These are phyloP conservation scores for Lasioglossum lativentre DNA, from an alignment of 2,888 invertebrate species.

Conservation along the genomic window DNA sequence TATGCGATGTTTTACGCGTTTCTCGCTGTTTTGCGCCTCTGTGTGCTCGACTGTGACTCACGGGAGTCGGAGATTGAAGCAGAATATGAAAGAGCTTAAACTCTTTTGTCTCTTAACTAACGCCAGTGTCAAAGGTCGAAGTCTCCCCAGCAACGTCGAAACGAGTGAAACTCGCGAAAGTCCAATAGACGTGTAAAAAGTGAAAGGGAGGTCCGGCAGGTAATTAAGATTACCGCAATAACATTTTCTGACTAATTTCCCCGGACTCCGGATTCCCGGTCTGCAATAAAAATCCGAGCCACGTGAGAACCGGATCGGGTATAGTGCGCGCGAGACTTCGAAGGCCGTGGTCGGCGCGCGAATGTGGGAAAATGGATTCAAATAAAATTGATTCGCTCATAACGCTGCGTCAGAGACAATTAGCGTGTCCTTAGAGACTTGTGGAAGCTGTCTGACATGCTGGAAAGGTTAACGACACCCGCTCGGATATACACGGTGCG, in stretches of 20 bases:
- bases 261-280: neutral
- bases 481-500: neutral
- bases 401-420: conserved; percentile 1
- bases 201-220: neutral
- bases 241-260: neutral
- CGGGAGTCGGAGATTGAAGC: too few species aligned
- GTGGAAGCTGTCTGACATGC: neutral
- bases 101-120: neutral
- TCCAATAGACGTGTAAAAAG: neutral
- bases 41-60: too few species aligned
- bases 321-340: neutral
- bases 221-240: neutral
- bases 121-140: too few species aligned
- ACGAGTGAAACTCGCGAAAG: too few species aligned
- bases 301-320: conserved; percentile 3
- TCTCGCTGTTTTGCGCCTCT: neutral
- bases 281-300: neutral
- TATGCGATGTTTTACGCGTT: neutral
- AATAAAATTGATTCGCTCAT: neutral
- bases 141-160: too few species aligned
- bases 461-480: conserved; percentile 10
- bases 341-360: neutral
- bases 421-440: neutral
- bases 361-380: conserved; percentile 1
- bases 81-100: neutral